Evolutionary conservation across 2,888 invertebrate genomes (phyloP).

Genomic region (Cheiracanthium punctorium): DNA sequence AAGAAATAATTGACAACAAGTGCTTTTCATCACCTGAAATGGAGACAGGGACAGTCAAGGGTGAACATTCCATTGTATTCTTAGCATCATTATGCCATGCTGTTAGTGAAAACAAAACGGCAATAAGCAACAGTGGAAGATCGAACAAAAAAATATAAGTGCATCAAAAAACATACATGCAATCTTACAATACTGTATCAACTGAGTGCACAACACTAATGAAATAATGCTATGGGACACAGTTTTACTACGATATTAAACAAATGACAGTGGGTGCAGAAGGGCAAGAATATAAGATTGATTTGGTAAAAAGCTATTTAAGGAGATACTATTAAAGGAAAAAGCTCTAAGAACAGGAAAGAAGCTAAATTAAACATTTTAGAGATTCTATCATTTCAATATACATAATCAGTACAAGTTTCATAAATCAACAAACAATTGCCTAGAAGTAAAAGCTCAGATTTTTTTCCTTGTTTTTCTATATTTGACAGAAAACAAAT

Average conservation of each 20-base stretch:
- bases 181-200: neutral
- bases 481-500: no score
- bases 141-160: slow-evolving; percentile 31
- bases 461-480: no score
- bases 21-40: slow-evolving; percentile 61
- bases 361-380: neutral
- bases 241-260: neutral
- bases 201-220: neutral
- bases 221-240: neutral
- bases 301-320: neutral
- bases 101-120: slow-evolving; percentile 67
- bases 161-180: slow-evolving; percentile 31
- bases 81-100: slow-evolving; percentile 71
- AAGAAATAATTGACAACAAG: neutral
- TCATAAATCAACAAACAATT: no score
- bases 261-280: neutral
- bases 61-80: slow-evolving; percentile 70
- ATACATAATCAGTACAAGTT: no score
- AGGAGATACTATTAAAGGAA: neutral
- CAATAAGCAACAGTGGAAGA: slow-evolving; percentile 51
- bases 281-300: neutral
- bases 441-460: no score
- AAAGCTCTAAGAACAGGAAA: neutral
- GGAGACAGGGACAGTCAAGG: slow-evolving; percentile 69
- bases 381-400: no score